Conservation (phyloP, 2,888 invertebrate genomes). For the Amiota communis region DNA sequence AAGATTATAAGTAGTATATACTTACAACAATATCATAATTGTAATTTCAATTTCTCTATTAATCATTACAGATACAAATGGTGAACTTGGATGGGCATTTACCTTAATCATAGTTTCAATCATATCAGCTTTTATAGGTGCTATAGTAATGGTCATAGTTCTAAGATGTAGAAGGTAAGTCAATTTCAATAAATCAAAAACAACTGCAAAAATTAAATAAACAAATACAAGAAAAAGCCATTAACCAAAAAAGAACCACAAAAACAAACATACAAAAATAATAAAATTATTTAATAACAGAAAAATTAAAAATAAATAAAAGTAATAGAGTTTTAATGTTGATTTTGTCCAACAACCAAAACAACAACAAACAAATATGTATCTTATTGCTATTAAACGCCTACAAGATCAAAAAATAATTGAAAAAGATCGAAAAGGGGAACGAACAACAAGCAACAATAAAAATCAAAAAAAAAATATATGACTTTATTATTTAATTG, state of each 20-base stretch:
- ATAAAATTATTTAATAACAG: conserved; percentile 6
- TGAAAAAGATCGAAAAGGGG: conserved; percentile 4
- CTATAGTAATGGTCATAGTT: conserved; percentile 82
- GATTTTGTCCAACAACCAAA: background rate
- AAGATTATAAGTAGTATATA: too few relatives aligned
- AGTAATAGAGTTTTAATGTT: too few relatives aligned
- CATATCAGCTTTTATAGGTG: conserved; percentile 81
- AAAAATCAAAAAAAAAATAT: conserved; percentile 34
- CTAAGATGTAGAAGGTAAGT: conserved; percentile 78
- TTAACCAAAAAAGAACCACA: conserved; percentile 4
- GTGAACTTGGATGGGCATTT: conserved; percentile 77
- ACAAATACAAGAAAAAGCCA: background rate
- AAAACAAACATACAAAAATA: background rate
- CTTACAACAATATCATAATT: too few relatives aligned
- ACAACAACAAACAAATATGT: conserved; percentile 14
- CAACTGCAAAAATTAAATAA: background rate
- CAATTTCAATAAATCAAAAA: background rate
- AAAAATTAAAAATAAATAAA: too few relatives aligned
- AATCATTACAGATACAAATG: conserved; percentile 69
- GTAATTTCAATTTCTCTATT: conserved; percentile 31
- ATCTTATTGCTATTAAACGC: conserved; percentile 17
- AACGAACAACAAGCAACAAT: conserved; percentile 20
- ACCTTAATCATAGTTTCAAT: conserved; percentile 82
- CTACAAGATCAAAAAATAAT: conserved; percentile 18
- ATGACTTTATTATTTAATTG: conserved; percentile 64